Evolutionary conservation across 2,113 vertebrate species (phyloP), one percentile per base, ranked within the genome.

Genomic region (Mystacornis crossleyi): DNA sequence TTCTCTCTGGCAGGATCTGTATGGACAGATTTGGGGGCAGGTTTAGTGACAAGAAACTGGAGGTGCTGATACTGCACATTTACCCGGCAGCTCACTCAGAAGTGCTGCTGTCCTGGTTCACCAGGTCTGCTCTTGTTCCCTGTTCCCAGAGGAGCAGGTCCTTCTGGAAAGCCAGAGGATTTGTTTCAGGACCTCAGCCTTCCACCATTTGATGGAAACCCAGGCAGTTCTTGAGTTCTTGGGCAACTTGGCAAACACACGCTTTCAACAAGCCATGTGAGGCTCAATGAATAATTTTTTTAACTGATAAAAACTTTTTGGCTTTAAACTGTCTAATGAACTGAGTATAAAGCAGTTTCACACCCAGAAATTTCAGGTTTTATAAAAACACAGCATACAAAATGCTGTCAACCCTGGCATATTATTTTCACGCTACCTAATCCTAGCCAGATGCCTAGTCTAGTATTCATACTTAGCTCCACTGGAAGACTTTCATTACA

Each of bases 101-200:
- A 45, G 8, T 58, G 42, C 14, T 0, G 0, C 5, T 51, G 29
- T n/a, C 20, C 31, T 72, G 28, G 15, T 14, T 2, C 0, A 0
- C 3, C 6, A 77, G 15, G 5, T 65, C 50, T 87, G 29, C 26
- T 29, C 5, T 15, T 55, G 4, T 20, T 16, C 12, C 8, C 5
- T 8, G 0, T n/a, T 69, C 20, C 20, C 24, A 31, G 14, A 60
- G 6, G 0, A 33, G 6, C 10, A 50, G 18, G 29, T 83, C 34
- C 34, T 77, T 9, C 29, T 47, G 13, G 25, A 65, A 70, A 57
- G 15, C 12, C 36, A 48, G 4, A 53, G 24, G 14, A n/a, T 38
- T 29, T 38, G 3, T 54, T 72, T 72, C 18, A 60, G 7, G 15
- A 14, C 10, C 33, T 28, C 20, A 55, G 17, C n/a, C 15, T 55